A percentile compares a stretch with the other conserved stretches of the same genome.
Conservation (phyloP, 2,888 invertebrate genomes). For the Archips xylosteana region DNA sequence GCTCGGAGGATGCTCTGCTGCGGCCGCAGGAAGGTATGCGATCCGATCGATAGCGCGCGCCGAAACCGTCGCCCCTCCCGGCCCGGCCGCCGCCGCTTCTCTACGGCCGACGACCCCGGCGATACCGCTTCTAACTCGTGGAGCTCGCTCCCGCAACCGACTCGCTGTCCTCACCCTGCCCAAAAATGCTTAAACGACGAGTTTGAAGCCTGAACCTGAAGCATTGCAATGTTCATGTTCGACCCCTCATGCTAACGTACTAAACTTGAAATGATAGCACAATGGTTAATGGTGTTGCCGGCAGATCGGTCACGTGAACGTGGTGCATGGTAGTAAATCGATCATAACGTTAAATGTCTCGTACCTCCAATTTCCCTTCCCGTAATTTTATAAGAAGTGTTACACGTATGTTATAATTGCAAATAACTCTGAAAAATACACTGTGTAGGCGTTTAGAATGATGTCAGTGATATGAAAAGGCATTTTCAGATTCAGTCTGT, state of each 20-base stretch:
- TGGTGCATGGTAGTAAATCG: slow-evolving; percentile 36
- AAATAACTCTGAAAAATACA: not conserved
- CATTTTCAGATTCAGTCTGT: slow-evolving; percentile 40
- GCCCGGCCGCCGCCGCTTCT: slow-evolving; percentile 76
- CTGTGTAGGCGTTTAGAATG: not conserved
- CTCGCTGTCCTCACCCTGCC: slow-evolving; percentile 10
- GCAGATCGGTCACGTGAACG: slow-evolving; percentile 39
- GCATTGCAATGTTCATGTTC: too few relatives aligned
- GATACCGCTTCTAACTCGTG: slow-evolving; percentile 68
- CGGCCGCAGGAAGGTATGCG: slow-evolving; percentile 96
- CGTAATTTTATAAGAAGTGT: not conserved
- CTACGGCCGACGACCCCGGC: slow-evolving; percentile 80
- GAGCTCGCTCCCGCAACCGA: slow-evolving; percentile 49
- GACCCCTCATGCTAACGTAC: not conserved
- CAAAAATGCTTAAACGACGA: slow-evolving; percentile 23
- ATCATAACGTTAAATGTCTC: slow-evolving; percentile 17
- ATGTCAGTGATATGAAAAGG: not conserved
- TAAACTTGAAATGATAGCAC: not conserved
- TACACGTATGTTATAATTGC: not conserved
- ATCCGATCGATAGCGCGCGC: slow-evolving; percentile 83
- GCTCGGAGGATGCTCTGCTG: slow-evolving; percentile 97
- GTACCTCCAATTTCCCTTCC: not conserved
- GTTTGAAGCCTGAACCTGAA: slow-evolving; percentile 11
- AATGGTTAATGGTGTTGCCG: slow-evolving; percentile 21
- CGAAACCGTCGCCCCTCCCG: slow-evolving; percentile 83